Conservation (phyloP, 2,888 invertebrate species). For the Acleris holmiana region DNA sequence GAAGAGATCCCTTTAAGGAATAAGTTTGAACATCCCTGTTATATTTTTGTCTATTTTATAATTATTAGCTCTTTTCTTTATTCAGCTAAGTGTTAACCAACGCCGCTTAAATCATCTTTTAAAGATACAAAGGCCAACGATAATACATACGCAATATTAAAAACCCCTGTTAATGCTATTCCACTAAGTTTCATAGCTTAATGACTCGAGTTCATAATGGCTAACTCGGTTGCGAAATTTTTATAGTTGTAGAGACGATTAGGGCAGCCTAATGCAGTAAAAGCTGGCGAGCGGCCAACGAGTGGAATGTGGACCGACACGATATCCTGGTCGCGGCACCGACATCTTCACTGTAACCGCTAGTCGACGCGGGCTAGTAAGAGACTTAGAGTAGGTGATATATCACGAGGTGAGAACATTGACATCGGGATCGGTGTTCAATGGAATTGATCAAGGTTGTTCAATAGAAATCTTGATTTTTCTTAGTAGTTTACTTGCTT, state of each 20-base stretch:
- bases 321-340: slow-evolving; percentile 2
- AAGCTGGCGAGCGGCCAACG: slow-evolving; percentile 41
- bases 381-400: not conserved
- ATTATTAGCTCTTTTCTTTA: too few species aligned
- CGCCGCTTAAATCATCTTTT: too few species aligned
- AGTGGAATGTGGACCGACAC: slow-evolving; percentile 2
- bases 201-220: slow-evolving; percentile 7
- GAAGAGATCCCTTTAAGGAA: too few species aligned
- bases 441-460: too few species aligned
- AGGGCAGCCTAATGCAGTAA: slow-evolving; percentile 31
- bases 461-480: too few species aligned
- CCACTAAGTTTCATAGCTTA: slow-evolving; percentile 2
- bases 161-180: not conserved
- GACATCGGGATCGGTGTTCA: too few species aligned
- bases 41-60: too few species aligned
- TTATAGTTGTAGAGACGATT: slow-evolving; percentile 8
- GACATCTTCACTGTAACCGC: not conserved
- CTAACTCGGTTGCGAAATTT: not conserved
- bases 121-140: too few species aligned
- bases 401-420: too few species aligned
- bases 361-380: not conserved
- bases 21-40: too few species aligned
- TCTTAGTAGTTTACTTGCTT: too few species aligned
- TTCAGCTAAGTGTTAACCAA: too few species aligned
- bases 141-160: not conserved